These are phyloP conservation scores for Urosaurus nigricauda DNA, from an alignment of 2,797 vertebrate species.

Conservation along the genomic window DNA sequence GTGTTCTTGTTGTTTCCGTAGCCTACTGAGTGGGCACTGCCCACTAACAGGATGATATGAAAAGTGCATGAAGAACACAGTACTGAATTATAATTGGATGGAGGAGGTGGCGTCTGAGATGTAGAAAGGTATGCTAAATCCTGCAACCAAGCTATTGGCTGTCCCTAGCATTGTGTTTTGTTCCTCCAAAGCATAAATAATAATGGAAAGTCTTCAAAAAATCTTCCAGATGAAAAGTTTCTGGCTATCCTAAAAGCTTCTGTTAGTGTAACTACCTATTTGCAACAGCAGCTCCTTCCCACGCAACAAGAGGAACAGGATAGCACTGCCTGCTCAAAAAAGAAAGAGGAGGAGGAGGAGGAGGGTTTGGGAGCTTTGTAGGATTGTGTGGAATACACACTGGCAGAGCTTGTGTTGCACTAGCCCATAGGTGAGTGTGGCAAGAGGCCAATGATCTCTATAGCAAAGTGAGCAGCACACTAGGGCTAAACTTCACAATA, in stretches of 20 bases:
- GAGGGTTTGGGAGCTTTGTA: too few species aligned
- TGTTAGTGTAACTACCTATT: neutral
- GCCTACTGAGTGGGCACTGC: conserved; percentile 49
- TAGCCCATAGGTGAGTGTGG: neutral
- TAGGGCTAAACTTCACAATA: neutral
- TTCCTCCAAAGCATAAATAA: neutral
- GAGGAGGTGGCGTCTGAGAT: neutral
- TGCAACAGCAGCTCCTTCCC: neutral
- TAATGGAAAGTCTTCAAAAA: neutral
- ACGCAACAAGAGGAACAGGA: neutral
- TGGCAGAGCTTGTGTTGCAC: neutral
- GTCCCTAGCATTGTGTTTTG: neutral
- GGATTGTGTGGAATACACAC: too few species aligned
- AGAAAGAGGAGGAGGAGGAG: too few species aligned
- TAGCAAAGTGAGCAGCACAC: neutral
- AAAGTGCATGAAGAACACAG: neutral
- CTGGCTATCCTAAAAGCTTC: neutral
- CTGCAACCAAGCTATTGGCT: neutral
- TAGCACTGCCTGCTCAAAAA: neutral
- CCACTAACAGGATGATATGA: conserved; percentile 35
- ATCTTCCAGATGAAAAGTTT: neutral
- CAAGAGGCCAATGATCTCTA: neutral
- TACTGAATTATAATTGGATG: neutral
- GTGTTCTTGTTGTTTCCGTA: conserved; percentile 1
- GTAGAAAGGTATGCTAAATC: neutral